A percentile compares a stretch with the other conserved stretches of the same genome.
Evolutionary conservation across 2,797 vertebrate genomes (phyloP).

Genomic region (Cossypha polioptera): DNA sequence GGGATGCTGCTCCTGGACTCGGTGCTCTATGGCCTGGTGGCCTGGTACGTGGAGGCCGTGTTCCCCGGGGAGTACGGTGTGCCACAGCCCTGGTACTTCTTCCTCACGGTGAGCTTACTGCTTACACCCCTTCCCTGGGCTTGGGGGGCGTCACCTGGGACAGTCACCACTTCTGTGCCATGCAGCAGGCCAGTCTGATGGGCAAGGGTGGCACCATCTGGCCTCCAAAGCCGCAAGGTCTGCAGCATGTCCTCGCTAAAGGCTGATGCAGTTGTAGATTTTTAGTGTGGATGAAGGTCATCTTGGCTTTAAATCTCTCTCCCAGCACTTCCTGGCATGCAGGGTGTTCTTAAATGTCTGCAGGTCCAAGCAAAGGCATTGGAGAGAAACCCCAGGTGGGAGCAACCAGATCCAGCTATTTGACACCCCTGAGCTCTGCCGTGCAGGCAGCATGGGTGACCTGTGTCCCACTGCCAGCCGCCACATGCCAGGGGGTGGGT

Average conservation of each 20-base stretch:
- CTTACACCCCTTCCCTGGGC: neutral
- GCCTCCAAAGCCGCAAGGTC: neutral
- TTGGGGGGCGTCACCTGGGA: rapidly evolving
- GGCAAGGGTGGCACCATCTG: neutral
- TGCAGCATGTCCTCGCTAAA: neutral
- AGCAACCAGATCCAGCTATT: neutral
- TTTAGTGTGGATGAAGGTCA: rapidly evolving
- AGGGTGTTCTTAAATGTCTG: neutral
- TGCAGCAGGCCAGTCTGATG: neutral
- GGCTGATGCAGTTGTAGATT: neutral
- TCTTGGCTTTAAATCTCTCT: neutral
- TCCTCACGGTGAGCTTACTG: conserved; percentile 85
- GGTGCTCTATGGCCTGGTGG: conserved; percentile 83
- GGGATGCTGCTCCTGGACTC: conserved; percentile 90
- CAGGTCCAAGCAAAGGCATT: neutral
- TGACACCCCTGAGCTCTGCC: neutral
- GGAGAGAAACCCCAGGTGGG: neutral
- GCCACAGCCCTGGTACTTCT: conserved; percentile 94
- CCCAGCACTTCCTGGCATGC: rapidly evolving
- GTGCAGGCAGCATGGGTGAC: rapidly evolving
- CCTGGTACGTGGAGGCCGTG: conserved; percentile 95
- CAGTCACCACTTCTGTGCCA: rapidly evolving
- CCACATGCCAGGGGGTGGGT: neutral
- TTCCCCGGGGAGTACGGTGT: conserved; percentile 95
- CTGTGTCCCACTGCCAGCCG: neutral